A percentile compares a stretch with the other conserved stretches of the same genome.
phyloP scores from a whole-genome alignment of 1,140 invertebrate genomes.

The Rhagoletis pomonella region DNA sequence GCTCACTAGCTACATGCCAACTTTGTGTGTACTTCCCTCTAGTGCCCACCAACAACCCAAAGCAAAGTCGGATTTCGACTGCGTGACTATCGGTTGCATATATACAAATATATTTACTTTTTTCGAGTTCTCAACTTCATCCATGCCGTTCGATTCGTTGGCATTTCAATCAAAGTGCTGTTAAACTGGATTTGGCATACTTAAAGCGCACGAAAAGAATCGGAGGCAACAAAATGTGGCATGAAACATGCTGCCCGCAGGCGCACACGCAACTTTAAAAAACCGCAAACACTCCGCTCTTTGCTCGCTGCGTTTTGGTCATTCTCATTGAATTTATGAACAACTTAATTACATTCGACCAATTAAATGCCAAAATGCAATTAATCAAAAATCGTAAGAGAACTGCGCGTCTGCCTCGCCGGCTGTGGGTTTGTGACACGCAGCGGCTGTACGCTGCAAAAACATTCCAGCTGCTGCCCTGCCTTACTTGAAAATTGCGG shows the following conservation, averaged over 20 bases:
- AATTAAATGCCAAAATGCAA: slow-evolving; percentile 56
- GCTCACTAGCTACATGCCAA: not conserved
- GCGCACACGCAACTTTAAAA: slow-evolving; percentile 21
- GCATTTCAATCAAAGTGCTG: not conserved
- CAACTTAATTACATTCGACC: slow-evolving; percentile 56
- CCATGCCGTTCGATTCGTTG: not conserved
- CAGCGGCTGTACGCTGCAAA: not conserved
- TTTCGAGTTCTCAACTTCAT: not conserved
- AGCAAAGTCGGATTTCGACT: not conserved
- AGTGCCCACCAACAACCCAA: not conserved
- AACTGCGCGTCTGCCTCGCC: not conserved
- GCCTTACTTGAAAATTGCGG: not conserved
- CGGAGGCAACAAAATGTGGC: not conserved
- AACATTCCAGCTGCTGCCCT: not conserved
- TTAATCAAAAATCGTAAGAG: slow-evolving; percentile 54
- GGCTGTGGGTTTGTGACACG: not conserved
- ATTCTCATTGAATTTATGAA: slow-evolving; percentile 58
- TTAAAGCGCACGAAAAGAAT: not conserved
- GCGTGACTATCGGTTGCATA: slow-evolving; percentile 8
- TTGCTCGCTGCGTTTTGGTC: not conserved
- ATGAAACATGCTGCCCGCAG: not conserved
- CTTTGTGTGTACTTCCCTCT: not conserved
- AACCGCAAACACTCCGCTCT: too few species aligned
- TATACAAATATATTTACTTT: not conserved
- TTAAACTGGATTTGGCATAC: slow-evolving; percentile 9